These are phyloP conservation scores for Eriocheir sinensis DNA, from an alignment of 1,140 invertebrate genomes.

Conservation along the genomic window DNA sequence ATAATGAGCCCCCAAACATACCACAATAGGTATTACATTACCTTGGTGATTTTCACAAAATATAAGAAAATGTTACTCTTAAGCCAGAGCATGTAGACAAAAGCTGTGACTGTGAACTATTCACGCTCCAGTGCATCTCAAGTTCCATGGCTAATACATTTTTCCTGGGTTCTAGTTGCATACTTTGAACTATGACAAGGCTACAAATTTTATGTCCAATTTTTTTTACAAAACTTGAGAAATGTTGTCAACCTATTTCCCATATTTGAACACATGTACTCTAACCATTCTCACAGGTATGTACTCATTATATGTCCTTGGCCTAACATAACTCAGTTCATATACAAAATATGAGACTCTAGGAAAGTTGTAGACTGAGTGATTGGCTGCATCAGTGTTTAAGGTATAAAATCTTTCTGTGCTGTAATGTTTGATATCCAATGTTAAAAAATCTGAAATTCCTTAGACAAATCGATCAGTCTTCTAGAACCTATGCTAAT, in stretches of 20 bases:
- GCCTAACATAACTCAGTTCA: background rate
- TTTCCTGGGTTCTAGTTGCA: too few species aligned
- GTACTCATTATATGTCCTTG: background rate
- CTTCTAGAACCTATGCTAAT: background rate
- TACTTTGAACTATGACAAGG: background rate
- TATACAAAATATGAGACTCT: constrained; percentile 26
- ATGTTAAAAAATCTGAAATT: background rate
- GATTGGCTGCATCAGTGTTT: background rate
- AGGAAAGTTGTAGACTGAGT: background rate
- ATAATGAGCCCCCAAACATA: too few species aligned
- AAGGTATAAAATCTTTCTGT: background rate
- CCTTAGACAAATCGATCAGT: background rate
- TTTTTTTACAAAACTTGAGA: background rate
- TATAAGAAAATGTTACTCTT: too few species aligned
- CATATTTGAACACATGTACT: background rate
- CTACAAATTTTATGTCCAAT: background rate
- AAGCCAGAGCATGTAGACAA: too few species aligned
- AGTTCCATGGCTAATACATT: too few species aligned
- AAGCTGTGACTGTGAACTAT: too few species aligned
- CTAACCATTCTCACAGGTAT: background rate
- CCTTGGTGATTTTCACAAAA: too few species aligned
- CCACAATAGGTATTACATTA: too few species aligned
- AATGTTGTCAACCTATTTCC: background rate
- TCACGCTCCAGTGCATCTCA: too few species aligned
- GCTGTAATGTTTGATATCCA: background rate